Evolutionary conservation across 2,797 vertebrate genomes (phyloP).

Genomic region (Poecilia gillii): DNA sequence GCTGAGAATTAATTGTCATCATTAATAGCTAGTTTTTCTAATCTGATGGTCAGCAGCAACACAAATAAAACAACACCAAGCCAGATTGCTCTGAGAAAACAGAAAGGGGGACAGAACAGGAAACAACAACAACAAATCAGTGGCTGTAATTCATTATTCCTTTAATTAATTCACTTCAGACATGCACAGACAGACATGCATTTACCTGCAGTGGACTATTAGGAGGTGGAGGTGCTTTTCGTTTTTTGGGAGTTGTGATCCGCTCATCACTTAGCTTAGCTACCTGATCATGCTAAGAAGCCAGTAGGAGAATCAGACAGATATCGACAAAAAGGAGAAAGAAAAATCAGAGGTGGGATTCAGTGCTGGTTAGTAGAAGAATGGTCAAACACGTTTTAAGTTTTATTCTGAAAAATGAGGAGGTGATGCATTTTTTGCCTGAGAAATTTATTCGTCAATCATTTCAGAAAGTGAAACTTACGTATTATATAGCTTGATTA

Average conservation of each 20-base stretch:
- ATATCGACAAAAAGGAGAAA: constrained; percentile 66
- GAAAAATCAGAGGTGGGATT: constrained; percentile 68
- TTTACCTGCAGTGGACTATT: constrained; percentile 98
- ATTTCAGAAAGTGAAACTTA: not conserved
- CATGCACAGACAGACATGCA: constrained; percentile 55
- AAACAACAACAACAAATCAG: not conserved
- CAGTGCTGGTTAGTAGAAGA: constrained; percentile 74
- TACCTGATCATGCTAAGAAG: constrained; percentile 94
- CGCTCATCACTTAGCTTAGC: constrained; percentile 96
- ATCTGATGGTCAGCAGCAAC: not conserved
- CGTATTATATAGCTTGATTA: not conserved
- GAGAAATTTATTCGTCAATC: not conserved
- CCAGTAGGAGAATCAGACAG: constrained; percentile 54
- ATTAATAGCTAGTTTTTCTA: not conserved
- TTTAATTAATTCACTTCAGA: constrained; percentile 24
- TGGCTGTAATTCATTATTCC: not conserved
- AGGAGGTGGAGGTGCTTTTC: constrained; percentile 99
- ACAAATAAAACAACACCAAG: not conserved
- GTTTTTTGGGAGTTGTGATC: constrained; percentile 99
- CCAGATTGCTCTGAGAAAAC: not conserved
- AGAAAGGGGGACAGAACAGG: not conserved
- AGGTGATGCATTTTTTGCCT: constrained; percentile 10
- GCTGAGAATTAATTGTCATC: not conserved
- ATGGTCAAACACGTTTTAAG: constrained; percentile 39
- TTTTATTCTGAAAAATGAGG: constrained; percentile 22